Evolutionary conservation across 2,888 invertebrate genomes (phyloP).

Genomic region (Orthonevra nobilis): DNA sequence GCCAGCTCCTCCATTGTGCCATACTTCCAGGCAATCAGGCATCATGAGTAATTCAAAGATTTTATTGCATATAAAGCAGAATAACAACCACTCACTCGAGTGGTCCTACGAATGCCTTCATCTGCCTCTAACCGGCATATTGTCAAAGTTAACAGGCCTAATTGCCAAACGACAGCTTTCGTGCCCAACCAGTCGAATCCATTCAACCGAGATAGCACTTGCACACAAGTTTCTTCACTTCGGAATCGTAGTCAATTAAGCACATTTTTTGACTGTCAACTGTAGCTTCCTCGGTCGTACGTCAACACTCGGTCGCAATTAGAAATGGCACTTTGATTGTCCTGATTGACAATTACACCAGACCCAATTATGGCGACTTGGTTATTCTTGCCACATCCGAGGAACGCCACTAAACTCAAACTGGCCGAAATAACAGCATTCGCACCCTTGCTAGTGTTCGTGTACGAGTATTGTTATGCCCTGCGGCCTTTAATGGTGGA

Average conservation of each 20-base stretch:
- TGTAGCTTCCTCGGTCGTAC: slow-evolving; percentile 17
- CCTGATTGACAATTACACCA: slow-evolving; percentile 68
- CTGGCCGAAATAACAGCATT: slow-evolving; percentile 59
- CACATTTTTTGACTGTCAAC: slow-evolving; percentile 58
- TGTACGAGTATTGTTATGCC: too few species aligned
- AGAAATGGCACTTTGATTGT: slow-evolving; percentile 67
- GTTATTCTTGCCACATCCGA: slow-evolving; percentile 63
- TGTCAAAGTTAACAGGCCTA: slow-evolving; percentile 28
- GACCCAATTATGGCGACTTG: slow-evolving; percentile 66
- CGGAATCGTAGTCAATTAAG: slow-evolving; percentile 61
- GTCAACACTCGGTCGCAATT: slow-evolving; percentile 62
- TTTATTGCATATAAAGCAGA: slow-evolving; percentile 58
- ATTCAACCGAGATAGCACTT: slow-evolving; percentile 16
- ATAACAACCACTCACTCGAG: slow-evolving; percentile 46
- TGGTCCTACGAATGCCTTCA: slow-evolving; percentile 45
- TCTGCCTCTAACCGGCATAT: slow-evolving; percentile 5
- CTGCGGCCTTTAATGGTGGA: slow-evolving; percentile 22
- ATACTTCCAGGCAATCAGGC: slow-evolving; percentile 34
- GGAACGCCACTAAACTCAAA: slow-evolving; percentile 62
- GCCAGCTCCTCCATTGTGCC: slow-evolving; percentile 23
- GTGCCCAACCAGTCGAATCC: slow-evolving; percentile 16
- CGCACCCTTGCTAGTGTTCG: too few species aligned
- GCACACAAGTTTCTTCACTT: slow-evolving; percentile 46
- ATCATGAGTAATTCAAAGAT: slow-evolving; percentile 66
- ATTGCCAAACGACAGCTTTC: slow-evolving; percentile 39